Evolutionary conservation across 2,113 vertebrate genomes (phyloP).

Genomic region (Eolophus roseicapilla): DNA sequence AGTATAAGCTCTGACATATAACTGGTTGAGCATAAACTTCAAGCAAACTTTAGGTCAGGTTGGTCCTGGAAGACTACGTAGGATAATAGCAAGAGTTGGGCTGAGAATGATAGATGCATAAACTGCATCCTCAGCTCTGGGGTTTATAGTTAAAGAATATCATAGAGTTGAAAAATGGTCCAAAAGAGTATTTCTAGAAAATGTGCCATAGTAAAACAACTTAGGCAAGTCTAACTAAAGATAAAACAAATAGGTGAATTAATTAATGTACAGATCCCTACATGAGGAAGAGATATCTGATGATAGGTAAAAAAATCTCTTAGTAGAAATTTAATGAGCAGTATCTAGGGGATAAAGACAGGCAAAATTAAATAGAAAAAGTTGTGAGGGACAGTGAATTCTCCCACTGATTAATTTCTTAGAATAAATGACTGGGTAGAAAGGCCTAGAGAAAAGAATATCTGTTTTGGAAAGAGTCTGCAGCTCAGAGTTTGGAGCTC

Average conservation of each 20-base stretch:
- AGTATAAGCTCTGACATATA: neutral
- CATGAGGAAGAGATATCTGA: neutral
- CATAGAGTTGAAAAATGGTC: neutral
- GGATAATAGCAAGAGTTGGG: neutral
- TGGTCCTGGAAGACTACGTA: neutral
- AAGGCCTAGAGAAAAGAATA: neutral
- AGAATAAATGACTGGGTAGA: neutral
- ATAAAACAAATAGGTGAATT: neutral
- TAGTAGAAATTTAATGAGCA: neutral
- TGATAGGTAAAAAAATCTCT: neutral
- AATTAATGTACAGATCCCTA: neutral
- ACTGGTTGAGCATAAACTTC: neutral
- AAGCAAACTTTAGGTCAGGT: neutral
- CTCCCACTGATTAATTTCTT: neutral
- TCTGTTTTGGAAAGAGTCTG: neutral
- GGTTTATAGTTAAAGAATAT: neutral
- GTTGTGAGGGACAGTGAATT: neutral
- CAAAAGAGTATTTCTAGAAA: neutral
- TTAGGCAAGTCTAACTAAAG: neutral
- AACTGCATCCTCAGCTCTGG: neutral
- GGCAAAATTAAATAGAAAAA: neutral
- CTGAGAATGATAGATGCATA: neutral
- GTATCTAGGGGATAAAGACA: neutral
- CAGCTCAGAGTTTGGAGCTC: neutral
- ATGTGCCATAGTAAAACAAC: accelerated